These are phyloP conservation scores for Zosterops borbonicus DNA, from an alignment of 2,113 vertebrate genomes.

Conservation along the genomic window DNA sequence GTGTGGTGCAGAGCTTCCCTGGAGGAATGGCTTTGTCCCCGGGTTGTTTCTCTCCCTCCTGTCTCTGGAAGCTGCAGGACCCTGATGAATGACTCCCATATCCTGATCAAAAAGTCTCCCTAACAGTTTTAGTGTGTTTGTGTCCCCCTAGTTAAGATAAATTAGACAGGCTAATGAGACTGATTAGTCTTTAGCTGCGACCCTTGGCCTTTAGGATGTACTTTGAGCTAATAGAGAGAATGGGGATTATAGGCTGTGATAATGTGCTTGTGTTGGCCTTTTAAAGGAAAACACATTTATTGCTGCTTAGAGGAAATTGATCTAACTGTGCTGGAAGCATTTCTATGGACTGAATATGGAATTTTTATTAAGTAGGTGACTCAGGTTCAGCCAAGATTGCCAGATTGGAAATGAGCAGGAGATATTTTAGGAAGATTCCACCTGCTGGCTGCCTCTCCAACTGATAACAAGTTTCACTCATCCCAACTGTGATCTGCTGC, in stretches of 20 bases:
- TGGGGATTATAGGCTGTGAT: constrained; percentile 78
- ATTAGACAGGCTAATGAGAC: constrained; percentile 88
- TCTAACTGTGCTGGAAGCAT: constrained; percentile 94
- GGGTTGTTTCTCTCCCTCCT: constrained; percentile 71
- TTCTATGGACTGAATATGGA: constrained; percentile 89
- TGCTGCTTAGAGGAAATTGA: constrained; percentile 99
- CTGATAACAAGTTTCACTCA: constrained; percentile 35
- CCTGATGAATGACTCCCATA: constrained; percentile 86
- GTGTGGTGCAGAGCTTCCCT: constrained; percentile 21
- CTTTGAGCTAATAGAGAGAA: constrained; percentile 81
- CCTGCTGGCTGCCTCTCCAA: constrained; percentile 17
- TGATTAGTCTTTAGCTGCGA: constrained; percentile 82
- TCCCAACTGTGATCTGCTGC: constrained; percentile 43
- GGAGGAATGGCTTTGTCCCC: constrained; percentile 62
- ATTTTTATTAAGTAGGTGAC: constrained; percentile 90
- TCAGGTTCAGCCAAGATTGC: constrained; percentile 84
- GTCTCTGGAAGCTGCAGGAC: constrained; percentile 74
- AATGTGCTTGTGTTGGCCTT: constrained; percentile 88
- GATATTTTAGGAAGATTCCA: constrained; percentile 77
- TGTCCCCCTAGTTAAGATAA: constrained; percentile 83
- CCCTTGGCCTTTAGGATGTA: constrained; percentile 79
- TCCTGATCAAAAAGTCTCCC: constrained; percentile 77
- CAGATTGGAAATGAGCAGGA: constrained; percentile 76
- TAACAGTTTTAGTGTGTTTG: constrained; percentile 79
- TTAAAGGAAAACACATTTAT: constrained; percentile 99